Percentiles rank a stretch among this genome's conserved stretches.
Evolutionary conservation across 2,797 vertebrate species (phyloP).

Genomic region (Ateles fusciceps): DNA sequence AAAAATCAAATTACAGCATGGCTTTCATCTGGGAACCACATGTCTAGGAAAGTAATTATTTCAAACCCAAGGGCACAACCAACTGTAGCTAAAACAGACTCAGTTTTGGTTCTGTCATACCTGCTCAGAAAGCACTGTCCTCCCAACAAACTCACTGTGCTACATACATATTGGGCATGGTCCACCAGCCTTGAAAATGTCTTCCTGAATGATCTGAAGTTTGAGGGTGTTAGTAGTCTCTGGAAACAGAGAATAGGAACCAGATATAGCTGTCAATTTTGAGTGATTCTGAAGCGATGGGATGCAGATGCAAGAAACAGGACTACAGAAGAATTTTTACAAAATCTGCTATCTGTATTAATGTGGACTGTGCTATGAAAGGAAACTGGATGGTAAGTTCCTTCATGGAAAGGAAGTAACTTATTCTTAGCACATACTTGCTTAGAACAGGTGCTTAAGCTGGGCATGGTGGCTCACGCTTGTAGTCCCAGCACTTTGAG

Average conservation of each 20-base stretch:
- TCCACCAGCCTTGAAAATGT: not conserved
- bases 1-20: conserved; percentile 68
- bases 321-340: not conserved
- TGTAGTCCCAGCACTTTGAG: no score
- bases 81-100: conserved; percentile 23
- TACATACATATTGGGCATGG: not conserved
- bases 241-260: not conserved
- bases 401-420: conserved; percentile 5
- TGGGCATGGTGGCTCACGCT: no score
- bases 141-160: not conserved
- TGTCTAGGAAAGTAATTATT: conserved; percentile 68
- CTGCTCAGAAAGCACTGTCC: not conserved
- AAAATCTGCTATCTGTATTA: not conserved
- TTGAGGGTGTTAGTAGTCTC: not conserved
- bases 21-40: conserved; percentile 74
- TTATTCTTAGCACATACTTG: not conserved
- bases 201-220: conserved; percentile 5
- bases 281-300: not conserved
- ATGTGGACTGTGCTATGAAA: not conserved
- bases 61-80: conserved; percentile 46
- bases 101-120: not conserved
- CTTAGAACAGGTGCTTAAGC: not conserved
- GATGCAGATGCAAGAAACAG: not conserved
- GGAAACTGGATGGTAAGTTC: conserved; percentile 5
- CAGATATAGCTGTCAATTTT: conserved; percentile 5